Evolutionary conservation across 2,888 invertebrate species (phyloP), one percentile per base, ranked within the genome.

Genomic region (Cephalotes varians): DNA sequence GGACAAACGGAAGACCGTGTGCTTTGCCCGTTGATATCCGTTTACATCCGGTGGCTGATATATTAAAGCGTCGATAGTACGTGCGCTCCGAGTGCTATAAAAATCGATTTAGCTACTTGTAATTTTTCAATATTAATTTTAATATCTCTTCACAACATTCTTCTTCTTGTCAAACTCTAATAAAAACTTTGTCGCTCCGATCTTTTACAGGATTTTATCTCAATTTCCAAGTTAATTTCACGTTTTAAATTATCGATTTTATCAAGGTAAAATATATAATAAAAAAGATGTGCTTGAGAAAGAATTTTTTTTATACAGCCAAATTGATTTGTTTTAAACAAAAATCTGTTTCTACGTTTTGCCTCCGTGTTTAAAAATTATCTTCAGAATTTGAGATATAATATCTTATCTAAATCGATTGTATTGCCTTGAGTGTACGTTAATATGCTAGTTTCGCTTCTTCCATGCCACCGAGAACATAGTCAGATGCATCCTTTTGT

Each of bases 401-500:
- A n/a, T 71, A 2, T 10, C 1, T 15, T 44, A 74, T 64, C 51
- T 76, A 65, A 76, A 76, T 76, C 65, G 37, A 65, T 21, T 21
- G 15, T 6, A 34, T 10, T 44, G 56, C n/a, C 9, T 74, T 21
- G 28, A 40, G 37, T 40, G 15, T 40, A 28, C 54, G 18, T 40
- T 40, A 15, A 54, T 31, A 1, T 37, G 21, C 0, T 40, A 18
- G 25, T 25, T 34, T 28, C 65, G 34, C 37, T 40, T 51, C 28
- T 28, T 51, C 25, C n/a, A 65, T 34, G 56, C 77, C 77, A 79
- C 77, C 77, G 71, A 79, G 56, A 58, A 54, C 77, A 69, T 64
- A 44, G 21, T 56, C 31, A 31, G 28, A 69, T 5, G 25, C 56
- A 31, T 56, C 31, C 18, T 54, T 5, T 44, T 34, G n/a, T 3